A percentile compares a stretch with the other conserved stretches of the same genome.
Conservation (phyloP, 2,888 invertebrate species). For the Acanthosepion esculentum region DNA sequence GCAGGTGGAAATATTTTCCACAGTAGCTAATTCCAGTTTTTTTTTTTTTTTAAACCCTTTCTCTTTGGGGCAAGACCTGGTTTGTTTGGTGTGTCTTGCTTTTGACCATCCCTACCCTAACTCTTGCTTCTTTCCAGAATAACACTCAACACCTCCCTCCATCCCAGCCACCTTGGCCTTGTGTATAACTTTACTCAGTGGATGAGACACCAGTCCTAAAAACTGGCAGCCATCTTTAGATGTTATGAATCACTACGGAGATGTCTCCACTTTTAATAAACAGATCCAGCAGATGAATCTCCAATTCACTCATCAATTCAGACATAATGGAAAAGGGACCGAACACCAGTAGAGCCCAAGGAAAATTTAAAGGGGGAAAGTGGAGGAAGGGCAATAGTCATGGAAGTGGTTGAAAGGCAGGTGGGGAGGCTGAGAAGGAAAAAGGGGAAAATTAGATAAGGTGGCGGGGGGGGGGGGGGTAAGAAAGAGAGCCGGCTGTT, state of each 20-base stretch:
- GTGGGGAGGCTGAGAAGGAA: background rate
- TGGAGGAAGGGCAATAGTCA: background rate
- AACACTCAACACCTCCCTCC: too few species aligned
- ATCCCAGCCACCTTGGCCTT: background rate
- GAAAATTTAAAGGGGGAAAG: background rate
- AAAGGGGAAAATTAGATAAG: background rate
- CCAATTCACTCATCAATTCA: conserved; percentile 33
- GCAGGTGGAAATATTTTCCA: too few species aligned
- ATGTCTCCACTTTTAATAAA: conserved; percentile 21
- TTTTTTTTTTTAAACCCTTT: background rate
- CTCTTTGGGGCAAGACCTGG: background rate
- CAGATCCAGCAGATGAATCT: background rate
- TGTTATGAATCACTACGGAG: conserved; percentile 8
- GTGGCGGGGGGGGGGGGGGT: background rate
- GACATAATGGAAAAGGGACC: conserved; percentile 4
- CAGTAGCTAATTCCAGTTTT: too few species aligned
- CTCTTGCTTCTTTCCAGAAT: too few species aligned
- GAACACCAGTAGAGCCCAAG: conserved; percentile 33
- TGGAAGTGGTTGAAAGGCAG: background rate
- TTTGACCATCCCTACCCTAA: background rate
- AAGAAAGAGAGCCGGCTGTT: background rate
- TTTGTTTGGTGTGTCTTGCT: background rate
- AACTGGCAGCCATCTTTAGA: conserved; percentile 13
- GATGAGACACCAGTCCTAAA: conserved; percentile 7
- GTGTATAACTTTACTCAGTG: conserved; percentile 4